Evolutionary conservation across 2,888 invertebrate genomes (phyloP).

Genomic region (Metopia argyrocephala): DNA sequence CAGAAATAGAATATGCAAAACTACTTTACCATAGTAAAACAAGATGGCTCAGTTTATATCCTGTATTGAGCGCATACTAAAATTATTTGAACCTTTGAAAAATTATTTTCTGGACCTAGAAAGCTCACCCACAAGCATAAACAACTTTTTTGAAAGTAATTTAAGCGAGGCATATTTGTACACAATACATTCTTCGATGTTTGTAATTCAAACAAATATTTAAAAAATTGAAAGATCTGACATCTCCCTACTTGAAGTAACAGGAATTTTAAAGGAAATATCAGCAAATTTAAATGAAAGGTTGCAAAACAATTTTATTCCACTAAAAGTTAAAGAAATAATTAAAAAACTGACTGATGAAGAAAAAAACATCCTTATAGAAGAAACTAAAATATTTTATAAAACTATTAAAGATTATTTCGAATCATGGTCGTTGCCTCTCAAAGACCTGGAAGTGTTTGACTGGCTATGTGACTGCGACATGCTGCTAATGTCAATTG

Average conservation of each 20-base stretch:
- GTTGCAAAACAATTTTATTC: slow-evolving; percentile 23
- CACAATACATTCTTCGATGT: slow-evolving; percentile 15
- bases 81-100: not conserved
- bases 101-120: slow-evolving; percentile 40
- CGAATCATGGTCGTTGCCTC: slow-evolving; percentile 20
- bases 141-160: slow-evolving; percentile 17
- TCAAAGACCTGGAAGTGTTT: slow-evolving; percentile 30
- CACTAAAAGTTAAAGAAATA: slow-evolving; percentile 35
- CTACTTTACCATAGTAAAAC: not conserved
- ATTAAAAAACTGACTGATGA: slow-evolving; percentile 21
- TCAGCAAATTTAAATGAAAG: slow-evolving; percentile 36
- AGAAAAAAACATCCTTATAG: slow-evolving; percentile 11
- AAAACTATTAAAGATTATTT: slow-evolving; percentile 22
- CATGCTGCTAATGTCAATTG: slow-evolving; percentile 15
- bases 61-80: not conserved
- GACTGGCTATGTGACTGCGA: slow-evolving; percentile 33
- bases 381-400: slow-evolving; percentile 22
- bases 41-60: not conserved
- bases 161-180: slow-evolving; percentile 23
- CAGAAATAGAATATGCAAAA: not conserved
- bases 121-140: slow-evolving; percentile 18
- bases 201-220: slow-evolving; percentile 28
- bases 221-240: slow-evolving; percentile 6
- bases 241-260: slow-evolving; percentile 29
- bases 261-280: slow-evolving; percentile 35